Base-by-base conservation (phyloP, 1,140 invertebrate genomes). In the Drosophila guanche region DNA sequence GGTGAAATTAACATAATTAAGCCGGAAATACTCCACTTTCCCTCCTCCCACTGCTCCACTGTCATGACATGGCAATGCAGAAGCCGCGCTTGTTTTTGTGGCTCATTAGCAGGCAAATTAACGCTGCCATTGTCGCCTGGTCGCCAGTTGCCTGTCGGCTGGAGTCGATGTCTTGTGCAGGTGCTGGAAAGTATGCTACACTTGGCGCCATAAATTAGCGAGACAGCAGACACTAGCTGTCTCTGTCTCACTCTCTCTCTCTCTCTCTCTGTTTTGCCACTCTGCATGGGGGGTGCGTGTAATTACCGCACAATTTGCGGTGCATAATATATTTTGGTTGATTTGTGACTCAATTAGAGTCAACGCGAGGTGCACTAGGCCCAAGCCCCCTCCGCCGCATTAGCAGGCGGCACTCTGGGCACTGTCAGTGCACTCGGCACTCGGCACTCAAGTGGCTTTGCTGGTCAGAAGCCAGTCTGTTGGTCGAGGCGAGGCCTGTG, bases 261-360 rank as follows among this genome's bases (percentile, higher is more conserved):
- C 25, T 16, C 37, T 40, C 33, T 4, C 48, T n/a, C n/a, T 16
- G 7, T 47, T 4, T 41, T n/a, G 14, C n/a, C 43, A 8, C n/a
- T 68, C n/a, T 33, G 58, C 7, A 45, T 37, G 29, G 20, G 47
- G 47, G 54, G 67, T 56, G 57, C 45, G 43, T 60, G 76, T 77
- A 79, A 81, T 81, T 81, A 79, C 72, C 76, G 72, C 77, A 81
- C 76, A 79, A 81, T 81, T 81, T 81, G 78, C 73, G 76, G 62
- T 75, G 76, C 74, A 76, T 76, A 81, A 89, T 83, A 86, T 90
- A 90, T 90, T 86, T 90, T 90, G 76, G 78, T 90, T 90, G 86
- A 90, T 90, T 90, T 90, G 86, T 90, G 86, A 90, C 88, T 90
- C 86, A 86, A 90, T 90, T 90, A 90, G 89, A 90, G 71, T 79